These are phyloP conservation scores for Probosciger aterrimus DNA, from an alignment of 2,113 vertebrate genomes.

Conservation along the genomic window DNA sequence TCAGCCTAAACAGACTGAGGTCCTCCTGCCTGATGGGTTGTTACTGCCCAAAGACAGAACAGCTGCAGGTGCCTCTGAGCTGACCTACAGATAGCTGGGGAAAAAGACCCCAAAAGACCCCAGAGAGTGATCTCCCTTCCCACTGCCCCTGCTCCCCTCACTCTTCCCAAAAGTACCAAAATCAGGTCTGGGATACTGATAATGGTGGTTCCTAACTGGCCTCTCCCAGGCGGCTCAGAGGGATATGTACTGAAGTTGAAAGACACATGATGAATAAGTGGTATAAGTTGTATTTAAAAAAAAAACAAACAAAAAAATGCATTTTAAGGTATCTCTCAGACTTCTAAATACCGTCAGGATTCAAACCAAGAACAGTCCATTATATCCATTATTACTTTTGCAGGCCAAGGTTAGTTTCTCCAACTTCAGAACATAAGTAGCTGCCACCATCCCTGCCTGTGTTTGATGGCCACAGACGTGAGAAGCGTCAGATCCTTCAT, in stretches of 20 bases:
- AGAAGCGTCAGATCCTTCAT: not conserved
- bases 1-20: not conserved
- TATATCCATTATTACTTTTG: not conserved
- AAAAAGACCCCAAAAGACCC: not conserved
- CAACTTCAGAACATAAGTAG: not conserved
- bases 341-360: not conserved
- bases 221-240: not conserved
- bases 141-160: not conserved
- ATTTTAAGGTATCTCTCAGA: not conserved
- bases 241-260: not conserved
- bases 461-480: not conserved
- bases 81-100: not conserved
- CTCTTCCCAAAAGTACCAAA: not conserved
- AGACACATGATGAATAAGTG: not conserved
- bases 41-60: not conserved
- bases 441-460: not conserved
- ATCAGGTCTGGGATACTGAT: not conserved
- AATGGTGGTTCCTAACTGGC: not conserved
- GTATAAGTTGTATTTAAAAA: not conserved
- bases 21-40: not conserved
- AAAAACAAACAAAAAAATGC: not conserved
- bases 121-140: not conserved
- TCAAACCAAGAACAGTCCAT: not conserved
- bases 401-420: not conserved
- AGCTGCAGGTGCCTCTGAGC: not conserved